phyloP scores from a whole-genome alignment of 1,140 invertebrate species.

The Lepidurus packardi region DNA sequence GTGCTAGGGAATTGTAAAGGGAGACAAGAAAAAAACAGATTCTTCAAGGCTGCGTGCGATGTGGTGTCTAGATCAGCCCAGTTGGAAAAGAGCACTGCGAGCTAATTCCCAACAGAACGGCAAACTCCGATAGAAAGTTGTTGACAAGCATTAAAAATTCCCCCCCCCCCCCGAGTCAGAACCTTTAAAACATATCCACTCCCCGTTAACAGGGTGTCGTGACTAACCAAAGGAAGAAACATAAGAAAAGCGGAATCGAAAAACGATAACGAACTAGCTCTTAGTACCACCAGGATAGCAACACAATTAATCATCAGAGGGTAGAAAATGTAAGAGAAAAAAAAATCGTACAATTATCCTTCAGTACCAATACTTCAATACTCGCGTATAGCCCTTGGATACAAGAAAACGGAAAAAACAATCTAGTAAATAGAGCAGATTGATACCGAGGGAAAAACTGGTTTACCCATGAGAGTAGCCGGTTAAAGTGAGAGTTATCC shows the following conservation, averaged over 20 bases:
- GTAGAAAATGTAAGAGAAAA: no score
- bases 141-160: not conserved
- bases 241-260: not conserved
- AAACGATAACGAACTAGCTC: no score
- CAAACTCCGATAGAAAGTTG: not conserved
- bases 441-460: no score
- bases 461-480: no score
- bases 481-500: no score
- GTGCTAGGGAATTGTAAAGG: not conserved
- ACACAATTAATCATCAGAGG: no score
- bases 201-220: not conserved
- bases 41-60: not conserved
- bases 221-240: not conserved
- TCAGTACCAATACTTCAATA: no score
- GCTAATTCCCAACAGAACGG: not conserved
- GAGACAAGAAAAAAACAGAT: not conserved
- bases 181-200: not conserved
- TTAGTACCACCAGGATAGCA: no score
- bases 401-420: no score
- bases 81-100: not conserved
- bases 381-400: no score
- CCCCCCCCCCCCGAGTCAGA: not conserved
- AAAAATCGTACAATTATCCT: no score
- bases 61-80: conserved; percentile 4
- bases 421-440: no score